Evolutionary conservation across 2,797 vertebrate genomes (phyloP).

Genomic region (Pachyuromys duprasi): DNA sequence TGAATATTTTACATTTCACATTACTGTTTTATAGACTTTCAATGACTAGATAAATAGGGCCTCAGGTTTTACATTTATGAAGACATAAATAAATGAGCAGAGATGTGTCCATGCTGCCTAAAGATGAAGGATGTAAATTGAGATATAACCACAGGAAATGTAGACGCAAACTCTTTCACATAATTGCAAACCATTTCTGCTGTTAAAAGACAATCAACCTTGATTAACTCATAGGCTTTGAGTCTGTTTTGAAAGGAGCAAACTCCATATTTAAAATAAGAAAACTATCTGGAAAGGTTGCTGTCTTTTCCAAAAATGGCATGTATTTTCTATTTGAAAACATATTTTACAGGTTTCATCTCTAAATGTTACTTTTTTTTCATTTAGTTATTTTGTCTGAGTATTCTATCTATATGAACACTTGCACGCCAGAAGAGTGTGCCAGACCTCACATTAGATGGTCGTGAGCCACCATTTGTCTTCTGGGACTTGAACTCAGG

Average conservation of each 20-base stretch:
- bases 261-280: neutral
- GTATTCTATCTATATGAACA: too few relatives aligned
- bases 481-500: too few relatives aligned
- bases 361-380: neutral
- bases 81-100: constrained; percentile 76
- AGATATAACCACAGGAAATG: constrained; percentile 48
- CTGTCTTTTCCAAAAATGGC: neutral
- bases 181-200: neutral
- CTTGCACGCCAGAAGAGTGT: too few relatives aligned
- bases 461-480: too few relatives aligned
- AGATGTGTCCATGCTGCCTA: constrained; percentile 56
- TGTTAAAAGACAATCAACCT: neutral
- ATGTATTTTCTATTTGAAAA: neutral
- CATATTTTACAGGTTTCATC: neutral
- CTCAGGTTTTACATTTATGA: constrained; percentile 71
- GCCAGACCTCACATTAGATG: too few relatives aligned
- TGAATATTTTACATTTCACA: constrained; percentile 78
- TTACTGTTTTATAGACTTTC: constrained; percentile 82
- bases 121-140: constrained; percentile 45
- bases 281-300: neutral
- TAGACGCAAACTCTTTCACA: neutral
- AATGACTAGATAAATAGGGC: constrained; percentile 74
- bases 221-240: neutral
- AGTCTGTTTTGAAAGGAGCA: neutral
- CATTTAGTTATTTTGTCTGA: too few relatives aligned